A percentile compares a stretch with the other conserved stretches of the same genome.
Conservation (phyloP, 2,888 invertebrate species). For the Agonopterix subpropinquella region DNA sequence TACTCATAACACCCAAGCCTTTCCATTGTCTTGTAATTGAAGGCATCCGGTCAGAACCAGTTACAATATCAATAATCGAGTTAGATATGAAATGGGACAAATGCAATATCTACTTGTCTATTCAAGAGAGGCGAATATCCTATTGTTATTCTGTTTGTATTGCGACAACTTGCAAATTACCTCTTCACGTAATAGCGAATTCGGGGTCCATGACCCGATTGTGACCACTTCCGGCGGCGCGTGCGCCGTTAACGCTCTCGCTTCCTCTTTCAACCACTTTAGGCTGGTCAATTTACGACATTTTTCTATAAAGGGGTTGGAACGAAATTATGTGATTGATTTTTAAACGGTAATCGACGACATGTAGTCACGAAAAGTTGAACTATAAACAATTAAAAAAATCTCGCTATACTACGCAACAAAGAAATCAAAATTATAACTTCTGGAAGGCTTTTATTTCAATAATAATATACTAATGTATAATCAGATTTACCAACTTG, state of each 20-base stretch:
- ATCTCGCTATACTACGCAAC: too few species aligned
- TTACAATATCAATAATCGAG: constrained; percentile 17
- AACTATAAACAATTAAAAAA: too few species aligned
- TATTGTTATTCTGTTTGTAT: constrained; percentile 13
- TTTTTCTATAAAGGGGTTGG: too few species aligned
- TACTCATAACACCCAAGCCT: too few species aligned
- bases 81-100: constrained; percentile 32
- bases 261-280: constrained; percentile 17
- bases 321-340: too few species aligned
- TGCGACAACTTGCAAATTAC: constrained; percentile 30
- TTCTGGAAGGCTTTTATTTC: too few species aligned
- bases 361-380: too few species aligned
- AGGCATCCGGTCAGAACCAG: background rate
- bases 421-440: too few species aligned
- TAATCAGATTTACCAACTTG: too few species aligned
- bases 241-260: constrained; percentile 37
- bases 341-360: too few species aligned
- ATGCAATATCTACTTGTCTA: constrained; percentile 40
- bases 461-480: too few species aligned
- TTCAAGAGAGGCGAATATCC: constrained; percentile 40
- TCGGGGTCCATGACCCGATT: constrained; percentile 55
- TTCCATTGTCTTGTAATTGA: too few species aligned
- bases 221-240: constrained; percentile 46
- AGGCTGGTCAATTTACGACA: background rate
- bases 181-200: constrained; percentile 42